Evolutionary conservation across 2,113 vertebrate genomes (phyloP).

Genomic region (Neodontobutis hainanensis): DNA sequence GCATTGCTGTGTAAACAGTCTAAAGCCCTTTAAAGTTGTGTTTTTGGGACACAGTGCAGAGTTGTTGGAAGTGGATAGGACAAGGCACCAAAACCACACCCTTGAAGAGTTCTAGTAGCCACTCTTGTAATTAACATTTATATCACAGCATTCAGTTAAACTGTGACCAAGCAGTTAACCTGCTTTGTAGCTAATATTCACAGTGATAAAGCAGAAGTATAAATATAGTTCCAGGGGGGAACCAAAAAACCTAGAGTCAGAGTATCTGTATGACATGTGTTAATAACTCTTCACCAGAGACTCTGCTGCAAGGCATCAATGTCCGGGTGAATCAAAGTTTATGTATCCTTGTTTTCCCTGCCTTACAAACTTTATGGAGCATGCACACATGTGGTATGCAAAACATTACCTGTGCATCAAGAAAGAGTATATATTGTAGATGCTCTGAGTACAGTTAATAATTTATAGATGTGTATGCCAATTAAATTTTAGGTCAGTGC

Average conservation of each 20-base stretch:
- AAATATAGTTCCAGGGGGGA: not conserved
- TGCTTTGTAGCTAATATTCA: not conserved
- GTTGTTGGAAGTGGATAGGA: not conserved
- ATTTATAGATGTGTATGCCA: not conserved
- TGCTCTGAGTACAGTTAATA: not conserved
- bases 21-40: not conserved
- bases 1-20: too few species aligned
- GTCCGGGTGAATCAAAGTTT: constrained; percentile 74
- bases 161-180: constrained; percentile 31
- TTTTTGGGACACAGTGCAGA: not conserved
- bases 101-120: constrained; percentile 28
- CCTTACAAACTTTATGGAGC: constrained; percentile 15
- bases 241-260: not conserved
- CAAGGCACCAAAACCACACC: constrained; percentile 9
- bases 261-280: constrained; percentile 40
- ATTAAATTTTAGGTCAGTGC: too few species aligned
- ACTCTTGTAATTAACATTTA: constrained; percentile 42
- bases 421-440: not conserved
- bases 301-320: constrained; percentile 63
- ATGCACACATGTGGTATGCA: constrained; percentile 22
- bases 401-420: not conserved
- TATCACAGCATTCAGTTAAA: constrained; percentile 37
- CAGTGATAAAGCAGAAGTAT: not conserved
- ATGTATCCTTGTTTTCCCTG: constrained; percentile 51
- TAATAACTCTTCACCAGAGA: constrained; percentile 41